These are phyloP conservation scores for Morus bassanus DNA, from an alignment of 2,797 vertebrate species.

Conservation along the genomic window DNA sequence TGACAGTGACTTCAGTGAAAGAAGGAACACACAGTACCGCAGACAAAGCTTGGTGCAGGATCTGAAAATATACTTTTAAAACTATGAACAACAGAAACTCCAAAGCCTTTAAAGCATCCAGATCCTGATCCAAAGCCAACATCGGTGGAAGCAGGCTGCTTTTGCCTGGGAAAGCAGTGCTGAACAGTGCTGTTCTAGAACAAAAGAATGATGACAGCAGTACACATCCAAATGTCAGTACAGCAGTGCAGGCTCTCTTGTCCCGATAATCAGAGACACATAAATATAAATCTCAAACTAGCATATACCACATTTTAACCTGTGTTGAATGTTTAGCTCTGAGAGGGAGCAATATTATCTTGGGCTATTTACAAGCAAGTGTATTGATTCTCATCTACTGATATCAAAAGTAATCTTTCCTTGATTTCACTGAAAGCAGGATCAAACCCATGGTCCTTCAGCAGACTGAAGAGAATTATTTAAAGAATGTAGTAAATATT, in stretches of 20 bases:
- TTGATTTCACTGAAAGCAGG: neutral
- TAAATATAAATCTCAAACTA: neutral
- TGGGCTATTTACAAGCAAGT: conserved; percentile 27
- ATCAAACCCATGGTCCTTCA: neutral
- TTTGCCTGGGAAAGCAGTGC: neutral
- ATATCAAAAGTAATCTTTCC: neutral
- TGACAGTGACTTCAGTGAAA: neutral
- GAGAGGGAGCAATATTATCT: neutral
- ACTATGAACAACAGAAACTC: neutral
- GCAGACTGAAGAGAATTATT: conserved; percentile 63
- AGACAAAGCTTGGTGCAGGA: neutral
- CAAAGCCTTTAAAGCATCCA: neutral
- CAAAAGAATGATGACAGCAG: neutral
- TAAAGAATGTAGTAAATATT: conserved; percentile 65
- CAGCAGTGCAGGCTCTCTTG: neutral
- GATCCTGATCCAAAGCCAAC: neutral
- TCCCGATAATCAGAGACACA: neutral
- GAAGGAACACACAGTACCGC: neutral
- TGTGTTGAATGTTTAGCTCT: neutral
- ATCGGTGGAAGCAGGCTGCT: neutral
- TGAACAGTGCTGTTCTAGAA: neutral
- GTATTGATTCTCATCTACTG: conserved; percentile 9
- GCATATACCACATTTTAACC: neutral
- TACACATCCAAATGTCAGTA: neutral
- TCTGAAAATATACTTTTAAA: neutral